Evolutionary conservation across 2,797 vertebrate genomes (phyloP).

Genomic region (Nannoperca obscura): DNA sequence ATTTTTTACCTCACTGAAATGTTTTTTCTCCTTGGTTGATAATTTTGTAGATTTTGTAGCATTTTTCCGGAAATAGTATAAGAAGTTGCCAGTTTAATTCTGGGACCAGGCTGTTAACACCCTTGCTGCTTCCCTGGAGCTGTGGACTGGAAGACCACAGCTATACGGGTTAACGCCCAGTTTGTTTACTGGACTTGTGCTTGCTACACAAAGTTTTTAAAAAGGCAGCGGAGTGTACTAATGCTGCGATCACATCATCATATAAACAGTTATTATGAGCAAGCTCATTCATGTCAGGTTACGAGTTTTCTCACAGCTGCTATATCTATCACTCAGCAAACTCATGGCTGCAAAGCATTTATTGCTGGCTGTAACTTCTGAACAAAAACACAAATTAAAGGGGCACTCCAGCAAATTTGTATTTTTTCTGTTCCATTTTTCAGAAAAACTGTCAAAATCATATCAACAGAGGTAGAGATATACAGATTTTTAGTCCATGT

Average conservation of each 20-base stretch:
- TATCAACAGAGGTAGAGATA: neutral
- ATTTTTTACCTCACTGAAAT: constrained; percentile 39
- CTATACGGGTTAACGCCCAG: neutral
- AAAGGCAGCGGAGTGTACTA: neutral
- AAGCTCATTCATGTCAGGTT: neutral
- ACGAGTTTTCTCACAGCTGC: neutral
- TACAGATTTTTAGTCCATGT: neutral
- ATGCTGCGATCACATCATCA: neutral
- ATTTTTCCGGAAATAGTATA: constrained; percentile 36
- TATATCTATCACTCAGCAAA: neutral
- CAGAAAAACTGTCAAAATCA: neutral
- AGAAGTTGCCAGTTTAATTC: constrained; percentile 13
- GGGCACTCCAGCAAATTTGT: neutral
- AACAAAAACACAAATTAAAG: neutral
- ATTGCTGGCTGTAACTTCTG: neutral
- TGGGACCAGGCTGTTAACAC: constrained; percentile 4
- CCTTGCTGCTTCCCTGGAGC: constrained; percentile 4
- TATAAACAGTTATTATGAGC: neutral
- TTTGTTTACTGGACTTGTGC: neutral
- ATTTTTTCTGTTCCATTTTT: neutral
- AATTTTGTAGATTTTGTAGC: constrained; percentile 2
- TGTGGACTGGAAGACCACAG: constrained; percentile 4
- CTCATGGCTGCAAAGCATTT: neutral
- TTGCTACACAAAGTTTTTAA: neutral
- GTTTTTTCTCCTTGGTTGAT: neutral